A percentile compares a stretch with the other conserved stretches of the same genome.
Evolutionary conservation across 2,113 vertebrate genomes (phyloP).

Genomic region (Hyperopisus bebe): DNA sequence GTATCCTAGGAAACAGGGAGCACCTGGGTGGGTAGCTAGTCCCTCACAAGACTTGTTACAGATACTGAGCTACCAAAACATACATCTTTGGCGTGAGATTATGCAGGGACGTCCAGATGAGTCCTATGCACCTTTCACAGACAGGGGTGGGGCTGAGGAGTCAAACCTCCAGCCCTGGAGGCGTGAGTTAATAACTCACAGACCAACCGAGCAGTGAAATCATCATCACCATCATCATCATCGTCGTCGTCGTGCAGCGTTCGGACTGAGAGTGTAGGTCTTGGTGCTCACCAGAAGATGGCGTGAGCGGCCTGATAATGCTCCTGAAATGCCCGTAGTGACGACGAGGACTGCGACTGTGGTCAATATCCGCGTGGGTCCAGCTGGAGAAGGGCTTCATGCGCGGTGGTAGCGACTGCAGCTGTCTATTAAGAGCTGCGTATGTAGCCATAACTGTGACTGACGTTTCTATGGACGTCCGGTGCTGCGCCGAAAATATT

Average conservation of each 20-base stretch:
- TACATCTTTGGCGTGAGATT: neutral
- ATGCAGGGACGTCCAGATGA: neutral
- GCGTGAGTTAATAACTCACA: neutral
- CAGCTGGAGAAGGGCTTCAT: neutral
- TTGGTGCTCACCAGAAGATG: constrained; percentile 1
- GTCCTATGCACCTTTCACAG: neutral
- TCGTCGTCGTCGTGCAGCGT: neutral
- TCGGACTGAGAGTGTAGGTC: neutral
- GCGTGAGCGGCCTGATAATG: neutral
- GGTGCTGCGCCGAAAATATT: neutral
- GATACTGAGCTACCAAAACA: neutral
- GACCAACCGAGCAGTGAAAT: neutral
- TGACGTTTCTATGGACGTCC: neutral
- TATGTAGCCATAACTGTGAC: neutral
- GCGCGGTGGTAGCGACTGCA: neutral
- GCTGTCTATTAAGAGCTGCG: neutral
- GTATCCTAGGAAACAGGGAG: neutral
- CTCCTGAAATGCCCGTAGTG: neutral
- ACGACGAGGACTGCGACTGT: neutral
- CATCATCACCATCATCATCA: neutral
- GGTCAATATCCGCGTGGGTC: neutral
- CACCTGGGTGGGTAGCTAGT: neutral
- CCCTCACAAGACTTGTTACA: neutral
- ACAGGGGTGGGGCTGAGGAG: neutral
- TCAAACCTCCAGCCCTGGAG: neutral